Evolutionary conservation across 2,888 invertebrate species (phyloP).

Genomic region (Pardosa pseudoannulata): DNA sequence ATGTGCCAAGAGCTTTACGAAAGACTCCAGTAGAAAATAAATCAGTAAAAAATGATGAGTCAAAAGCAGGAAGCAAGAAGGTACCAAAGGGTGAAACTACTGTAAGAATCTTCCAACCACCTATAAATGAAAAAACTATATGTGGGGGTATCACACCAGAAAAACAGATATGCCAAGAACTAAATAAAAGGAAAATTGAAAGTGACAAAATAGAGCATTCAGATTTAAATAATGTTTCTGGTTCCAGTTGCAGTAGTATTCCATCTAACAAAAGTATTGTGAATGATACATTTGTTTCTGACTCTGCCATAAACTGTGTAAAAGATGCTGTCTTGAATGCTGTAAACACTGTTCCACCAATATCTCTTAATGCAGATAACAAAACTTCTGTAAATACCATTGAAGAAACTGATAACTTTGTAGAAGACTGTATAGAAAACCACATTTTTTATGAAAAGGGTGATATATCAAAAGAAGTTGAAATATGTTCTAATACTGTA

Average conservation of each 20-base stretch:
- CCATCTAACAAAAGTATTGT: no score
- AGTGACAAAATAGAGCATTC: no score
- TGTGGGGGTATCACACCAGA: background rate
- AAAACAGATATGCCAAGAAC: background rate
- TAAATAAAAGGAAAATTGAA: background rate
- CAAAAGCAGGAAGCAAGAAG: background rate
- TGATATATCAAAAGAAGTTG: no score
- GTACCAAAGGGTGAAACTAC: background rate
- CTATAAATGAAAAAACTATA: background rate
- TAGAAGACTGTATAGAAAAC: background rate
- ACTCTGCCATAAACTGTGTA: no score
- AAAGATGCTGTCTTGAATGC: background rate
- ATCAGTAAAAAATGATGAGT: background rate
- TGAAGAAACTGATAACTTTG: background rate
- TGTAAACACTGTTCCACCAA: background rate
- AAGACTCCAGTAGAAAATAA: background rate
- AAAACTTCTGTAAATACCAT: background rate
- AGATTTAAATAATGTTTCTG: no score
- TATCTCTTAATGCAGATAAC: background rate
- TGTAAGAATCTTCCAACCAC: background rate
- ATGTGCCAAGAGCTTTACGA: slow-evolving; percentile 84
- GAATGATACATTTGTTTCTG: no score
- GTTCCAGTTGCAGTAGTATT: no score
- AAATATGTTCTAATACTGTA: no score
- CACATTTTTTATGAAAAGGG: no score